Evolutionary conservation across 2,888 invertebrate species (phyloP).

Genomic region (Drosophila anomalata): DNA sequence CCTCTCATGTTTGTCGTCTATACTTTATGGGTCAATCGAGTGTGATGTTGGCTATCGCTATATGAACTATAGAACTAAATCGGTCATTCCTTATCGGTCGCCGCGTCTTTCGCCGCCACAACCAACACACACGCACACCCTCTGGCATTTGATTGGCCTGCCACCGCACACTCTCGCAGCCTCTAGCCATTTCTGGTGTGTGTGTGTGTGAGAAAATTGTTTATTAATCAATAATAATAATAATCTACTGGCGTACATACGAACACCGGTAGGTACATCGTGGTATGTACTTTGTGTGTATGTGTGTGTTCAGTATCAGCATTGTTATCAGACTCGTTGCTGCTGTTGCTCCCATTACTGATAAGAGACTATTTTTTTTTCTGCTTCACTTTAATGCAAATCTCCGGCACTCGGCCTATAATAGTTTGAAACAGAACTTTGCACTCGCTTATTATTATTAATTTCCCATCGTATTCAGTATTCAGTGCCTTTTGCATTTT

Average conservation of each 20-base stretch:
- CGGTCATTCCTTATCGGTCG: constrained; percentile 67
- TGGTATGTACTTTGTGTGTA: background rate
- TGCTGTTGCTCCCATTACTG: constrained; percentile 23
- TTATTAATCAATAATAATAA: constrained; percentile 65
- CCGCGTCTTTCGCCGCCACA: constrained; percentile 27
- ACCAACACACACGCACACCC: constrained; percentile 11
- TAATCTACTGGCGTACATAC: constrained; percentile 21
- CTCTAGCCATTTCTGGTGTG: constrained; percentile 24
- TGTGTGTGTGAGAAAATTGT: constrained; percentile 63
- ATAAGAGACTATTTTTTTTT: constrained; percentile 22
- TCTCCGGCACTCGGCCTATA: constrained; percentile 30
- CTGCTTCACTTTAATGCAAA: constrained; percentile 31
- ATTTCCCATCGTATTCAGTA: constrained; percentile 30
- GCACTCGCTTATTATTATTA: constrained; percentile 37
- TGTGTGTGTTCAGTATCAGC: constrained; percentile 11
- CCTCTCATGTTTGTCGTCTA: constrained; percentile 34
- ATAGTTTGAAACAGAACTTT: constrained; percentile 48
- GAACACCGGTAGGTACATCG: constrained; percentile 8
- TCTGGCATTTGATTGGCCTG: constrained; percentile 14
- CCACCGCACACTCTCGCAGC: constrained; percentile 29
- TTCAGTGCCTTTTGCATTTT: constrained; percentile 29
- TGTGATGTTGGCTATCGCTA: constrained; percentile 49
- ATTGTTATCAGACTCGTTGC: constrained; percentile 32
- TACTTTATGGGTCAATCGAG: constrained; percentile 49
- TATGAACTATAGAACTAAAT: constrained; percentile 59